These are phyloP conservation scores for Psococerastis gibbosa DNA, from an alignment of 2,888 invertebrate genomes.

Conservation along the genomic window DNA sequence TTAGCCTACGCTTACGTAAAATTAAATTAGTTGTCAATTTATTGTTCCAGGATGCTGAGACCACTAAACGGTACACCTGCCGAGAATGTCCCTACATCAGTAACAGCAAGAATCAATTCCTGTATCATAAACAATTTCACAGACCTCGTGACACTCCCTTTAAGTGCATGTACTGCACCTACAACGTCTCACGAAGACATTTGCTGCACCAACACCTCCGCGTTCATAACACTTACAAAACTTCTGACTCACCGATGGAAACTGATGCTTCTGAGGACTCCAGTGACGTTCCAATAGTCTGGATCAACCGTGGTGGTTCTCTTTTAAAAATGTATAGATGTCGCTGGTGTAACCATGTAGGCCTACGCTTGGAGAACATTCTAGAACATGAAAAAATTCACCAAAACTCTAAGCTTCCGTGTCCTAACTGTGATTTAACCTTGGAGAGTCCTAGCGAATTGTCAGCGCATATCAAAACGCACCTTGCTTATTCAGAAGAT, in stretches of 20 bases:
- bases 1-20: no score
- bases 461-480: slow-evolving; percentile 54
- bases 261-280: slow-evolving; percentile 25
- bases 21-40: no score
- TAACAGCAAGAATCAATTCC: slow-evolving; percentile 68
- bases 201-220: slow-evolving; percentile 67
- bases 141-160: slow-evolving; percentile 51
- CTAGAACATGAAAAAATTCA: slow-evolving; percentile 73
- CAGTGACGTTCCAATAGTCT: slow-evolving; percentile 48
- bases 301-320: slow-evolving; percentile 52
- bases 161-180: slow-evolving; percentile 64
- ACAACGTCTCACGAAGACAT: slow-evolving; percentile 62
- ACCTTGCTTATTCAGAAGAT: slow-evolving; percentile 47
- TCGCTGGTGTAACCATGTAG: slow-evolving; percentile 65
- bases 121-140: slow-evolving; percentile 76
- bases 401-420: slow-evolving; percentile 27
- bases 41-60: slow-evolving; percentile 19
- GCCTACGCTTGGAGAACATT: slow-evolving; percentile 59
- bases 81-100: slow-evolving; percentile 67
- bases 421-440: slow-evolving; percentile 61
- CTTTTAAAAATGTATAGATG: slow-evolving; percentile 72
- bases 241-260: slow-evolving; percentile 18
- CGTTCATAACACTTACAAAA: slow-evolving; percentile 39
- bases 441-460: slow-evolving; percentile 52
- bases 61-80: slow-evolving; percentile 53